Base-by-base conservation (phyloP, 2,797 vertebrate species). In the Poeciliopsis infans region DNA sequence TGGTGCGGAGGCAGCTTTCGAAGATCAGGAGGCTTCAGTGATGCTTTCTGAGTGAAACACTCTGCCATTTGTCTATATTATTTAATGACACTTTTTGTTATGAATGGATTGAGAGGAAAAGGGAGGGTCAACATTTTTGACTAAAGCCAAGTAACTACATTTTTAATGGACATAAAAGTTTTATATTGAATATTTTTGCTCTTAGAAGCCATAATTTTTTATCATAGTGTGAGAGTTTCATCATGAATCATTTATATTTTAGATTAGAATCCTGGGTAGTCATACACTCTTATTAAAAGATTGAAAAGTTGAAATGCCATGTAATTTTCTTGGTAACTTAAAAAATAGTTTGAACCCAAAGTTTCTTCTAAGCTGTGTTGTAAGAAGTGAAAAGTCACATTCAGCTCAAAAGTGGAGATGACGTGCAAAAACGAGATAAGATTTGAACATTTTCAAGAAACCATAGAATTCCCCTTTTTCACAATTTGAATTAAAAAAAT, bases 1-100 rank as follows among this genome's bases (percentile, higher is more conserved):
- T 45, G 85, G 77, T 92, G 93, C 83, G 88, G 92, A 91, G 94
- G 92, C 83, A 91, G 92, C 86, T 79, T 75, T 82, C 74, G 71
- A 86, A 80, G 77, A 85, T 84, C 83, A 81, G 82, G 84, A 87
- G 45, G 84, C 87, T 84, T 81, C 79, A 66, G 76, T 49, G 72
- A 79, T 78, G 88, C 86, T 80, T 82, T 80, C 79, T 88, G 81
- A 89, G 82, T 81, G 43, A 86, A 86, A 83, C 83, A 81, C 87
- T 85, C 78, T 75, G 79, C 76, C 59, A 3, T 82, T 84, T 13
- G 25, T 75, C 49, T 45, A 13, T 80, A 59, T 71, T 75, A 59
- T 82, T 83, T 73, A 76, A 55, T 83, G 53, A 61, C 28, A 80
- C 83, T 86, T 79, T 77, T n/a, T 53, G 13, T 80, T 78, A 49